Evolutionary conservation across 2,113 vertebrate species (phyloP).

Genomic region (Nyctibius bracteatus): DNA sequence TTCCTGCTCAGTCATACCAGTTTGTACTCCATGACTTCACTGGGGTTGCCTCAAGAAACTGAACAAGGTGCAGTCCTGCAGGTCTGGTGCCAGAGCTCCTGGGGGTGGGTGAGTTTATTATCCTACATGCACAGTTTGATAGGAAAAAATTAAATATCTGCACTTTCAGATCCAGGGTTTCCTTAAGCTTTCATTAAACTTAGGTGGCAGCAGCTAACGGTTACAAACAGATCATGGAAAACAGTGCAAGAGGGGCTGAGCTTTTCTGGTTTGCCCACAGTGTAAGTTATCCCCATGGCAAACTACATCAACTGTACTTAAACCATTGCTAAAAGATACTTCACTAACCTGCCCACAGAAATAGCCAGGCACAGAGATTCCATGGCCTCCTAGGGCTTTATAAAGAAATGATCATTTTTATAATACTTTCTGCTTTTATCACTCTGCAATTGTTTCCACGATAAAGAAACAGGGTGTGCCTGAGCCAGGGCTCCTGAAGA

Average conservation of each 20-base stretch:
- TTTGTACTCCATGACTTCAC: not conserved
- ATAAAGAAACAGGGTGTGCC: not conserved
- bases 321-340: not conserved
- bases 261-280: not conserved
- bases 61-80: not conserved
- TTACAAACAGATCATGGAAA: not conserved
- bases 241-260: not conserved
- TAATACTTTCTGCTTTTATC: not conserved
- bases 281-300: not conserved
- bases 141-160: not conserved
- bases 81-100: not conserved
- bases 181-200: not conserved
- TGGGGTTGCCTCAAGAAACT: not conserved
- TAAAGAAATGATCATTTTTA: not conserved
- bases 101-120: not conserved
- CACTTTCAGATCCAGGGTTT: not conserved
- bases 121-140: not conserved
- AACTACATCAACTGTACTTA: not conserved
- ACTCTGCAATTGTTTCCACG: not conserved
- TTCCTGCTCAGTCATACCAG: not conserved
- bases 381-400: not conserved
- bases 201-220: not conserved
- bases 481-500: not conserved
- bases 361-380: not conserved
- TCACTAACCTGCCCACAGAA: not conserved